Evolutionary conservation across 2,113 vertebrate species (phyloP).

Genomic region (Sorex araneus): DNA sequence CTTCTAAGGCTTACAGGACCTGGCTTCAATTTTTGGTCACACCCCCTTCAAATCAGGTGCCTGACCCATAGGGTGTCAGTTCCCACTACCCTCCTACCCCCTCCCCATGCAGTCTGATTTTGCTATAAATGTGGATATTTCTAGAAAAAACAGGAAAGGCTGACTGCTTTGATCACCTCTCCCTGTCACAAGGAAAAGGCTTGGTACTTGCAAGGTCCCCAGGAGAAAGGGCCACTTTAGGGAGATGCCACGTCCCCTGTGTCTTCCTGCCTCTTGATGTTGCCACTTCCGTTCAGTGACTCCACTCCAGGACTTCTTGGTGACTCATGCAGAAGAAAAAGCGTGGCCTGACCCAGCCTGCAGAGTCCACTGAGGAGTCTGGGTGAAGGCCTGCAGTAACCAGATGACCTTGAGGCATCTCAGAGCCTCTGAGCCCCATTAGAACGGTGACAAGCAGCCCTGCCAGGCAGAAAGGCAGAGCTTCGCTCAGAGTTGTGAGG

Average conservation of each 20-base stretch:
- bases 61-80: not conserved
- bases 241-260: not conserved
- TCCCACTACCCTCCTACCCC: not conserved
- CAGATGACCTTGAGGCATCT: constrained; percentile 66
- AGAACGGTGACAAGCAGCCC: not conserved
- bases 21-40: constrained; percentile 7
- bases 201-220: not conserved
- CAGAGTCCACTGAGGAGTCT: not conserved
- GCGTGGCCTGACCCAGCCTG: constrained; percentile 18
- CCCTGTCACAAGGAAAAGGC: not conserved
- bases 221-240: not conserved
- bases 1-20: not conserved
- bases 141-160: not conserved
- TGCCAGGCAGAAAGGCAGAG: not conserved
- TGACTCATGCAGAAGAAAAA: constrained; percentile 48
- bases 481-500: not conserved
- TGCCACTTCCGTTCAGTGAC: constrained; percentile 43
- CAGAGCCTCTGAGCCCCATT: not conserved
- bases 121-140: not conserved
- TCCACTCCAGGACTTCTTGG: constrained; percentile 75
- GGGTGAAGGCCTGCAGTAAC: constrained; percentile 38
- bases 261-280: not conserved
- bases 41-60: not conserved
- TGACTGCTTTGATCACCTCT: not conserved
- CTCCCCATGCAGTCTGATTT: not conserved